A percentile compares a stretch with the other conserved stretches of the same genome.
phyloP scores from a whole-genome alignment of 2,888 invertebrate genomes.

The Spialia ferax region DNA sequence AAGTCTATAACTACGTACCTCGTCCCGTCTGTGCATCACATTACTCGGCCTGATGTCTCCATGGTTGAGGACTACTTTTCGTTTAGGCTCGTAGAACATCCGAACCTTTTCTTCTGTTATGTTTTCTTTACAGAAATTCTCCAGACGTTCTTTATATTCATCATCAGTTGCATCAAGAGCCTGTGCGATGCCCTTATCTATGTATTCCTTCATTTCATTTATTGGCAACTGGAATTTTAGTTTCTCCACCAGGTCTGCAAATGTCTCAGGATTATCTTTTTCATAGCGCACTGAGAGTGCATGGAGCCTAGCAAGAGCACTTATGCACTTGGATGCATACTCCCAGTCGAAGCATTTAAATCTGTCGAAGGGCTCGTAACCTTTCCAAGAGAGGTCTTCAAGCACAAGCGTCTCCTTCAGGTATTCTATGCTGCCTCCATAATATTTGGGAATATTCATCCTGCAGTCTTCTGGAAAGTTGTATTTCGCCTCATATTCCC shows the following conservation, averaged over 20 bases:
- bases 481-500: not conserved
- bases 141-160: not conserved
- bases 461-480: not conserved
- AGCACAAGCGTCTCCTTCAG: constrained; percentile 1
- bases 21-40: not conserved
- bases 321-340: not conserved
- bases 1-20: not conserved
- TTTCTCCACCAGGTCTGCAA: not conserved
- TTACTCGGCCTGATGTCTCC: not conserved
- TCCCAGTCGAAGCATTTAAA: not conserved
- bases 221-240: not conserved
- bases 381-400: not conserved
- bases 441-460: not conserved
- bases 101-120: not conserved
- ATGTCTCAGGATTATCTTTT: not conserved
- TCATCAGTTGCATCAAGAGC: not conserved
- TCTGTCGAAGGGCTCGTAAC: not conserved
- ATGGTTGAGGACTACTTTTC: not conserved
- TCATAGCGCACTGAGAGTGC: not conserved
- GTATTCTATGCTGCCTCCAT: not conserved
- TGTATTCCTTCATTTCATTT: not conserved
- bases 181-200: not conserved
- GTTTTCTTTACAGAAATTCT: not conserved
- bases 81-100: not conserved
- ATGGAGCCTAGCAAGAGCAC: not conserved